Percentiles rank a stretch among this genome's conserved stretches.
Evolutionary conservation across 1,140 invertebrate genomes (phyloP).

Genomic region (Drosophila trapezifrons): DNA sequence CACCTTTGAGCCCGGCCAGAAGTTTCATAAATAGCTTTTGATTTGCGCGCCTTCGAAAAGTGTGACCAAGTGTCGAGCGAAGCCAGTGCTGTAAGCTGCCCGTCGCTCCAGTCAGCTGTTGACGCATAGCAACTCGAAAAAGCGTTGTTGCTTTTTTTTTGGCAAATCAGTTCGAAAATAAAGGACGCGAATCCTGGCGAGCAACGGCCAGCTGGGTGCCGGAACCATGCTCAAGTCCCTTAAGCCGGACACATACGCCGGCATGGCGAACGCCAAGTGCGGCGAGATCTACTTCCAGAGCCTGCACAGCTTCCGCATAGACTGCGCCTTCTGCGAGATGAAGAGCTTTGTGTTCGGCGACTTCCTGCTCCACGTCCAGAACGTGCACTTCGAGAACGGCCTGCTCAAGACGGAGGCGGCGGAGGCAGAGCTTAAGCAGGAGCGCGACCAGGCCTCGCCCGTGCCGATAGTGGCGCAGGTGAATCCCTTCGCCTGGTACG

Average conservation of each 20-base stretch:
- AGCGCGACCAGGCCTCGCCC: slow-evolving; percentile 11
- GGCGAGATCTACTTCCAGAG: slow-evolving; percentile 79
- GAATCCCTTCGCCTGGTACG: slow-evolving; percentile 65
- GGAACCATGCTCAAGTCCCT: slow-evolving; percentile 67
- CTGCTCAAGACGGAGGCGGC: slow-evolving; percentile 62
- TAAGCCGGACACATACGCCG: slow-evolving; percentile 64
- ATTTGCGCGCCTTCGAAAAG: not conserved
- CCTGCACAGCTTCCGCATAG: slow-evolving; percentile 66
- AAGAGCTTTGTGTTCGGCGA: slow-evolving; percentile 74
- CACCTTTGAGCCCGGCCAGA: no score
- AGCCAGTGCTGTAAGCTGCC: slow-evolving; percentile 32
- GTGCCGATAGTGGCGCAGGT: slow-evolving; percentile 32
- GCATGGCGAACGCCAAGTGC: slow-evolving; percentile 71
- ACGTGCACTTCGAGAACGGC: slow-evolving; percentile 66
- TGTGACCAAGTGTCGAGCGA: not conserved
- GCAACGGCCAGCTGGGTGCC: slow-evolving; percentile 32
- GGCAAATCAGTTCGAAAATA: slow-evolving; percentile 6
- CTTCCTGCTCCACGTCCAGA: slow-evolving; percentile 73
- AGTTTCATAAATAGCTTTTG: not conserved
- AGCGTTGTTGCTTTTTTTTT: slow-evolving; percentile 47
- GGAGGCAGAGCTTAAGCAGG: slow-evolving; percentile 41
- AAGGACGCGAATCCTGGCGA: slow-evolving; percentile 38
- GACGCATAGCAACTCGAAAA: slow-evolving; percentile 27
- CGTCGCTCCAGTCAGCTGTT: slow-evolving; percentile 46
- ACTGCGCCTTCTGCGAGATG: slow-evolving; percentile 71